These are phyloP conservation scores for Clivina fossor DNA, from an alignment of 2,888 invertebrate species.

Conservation along the genomic window DNA sequence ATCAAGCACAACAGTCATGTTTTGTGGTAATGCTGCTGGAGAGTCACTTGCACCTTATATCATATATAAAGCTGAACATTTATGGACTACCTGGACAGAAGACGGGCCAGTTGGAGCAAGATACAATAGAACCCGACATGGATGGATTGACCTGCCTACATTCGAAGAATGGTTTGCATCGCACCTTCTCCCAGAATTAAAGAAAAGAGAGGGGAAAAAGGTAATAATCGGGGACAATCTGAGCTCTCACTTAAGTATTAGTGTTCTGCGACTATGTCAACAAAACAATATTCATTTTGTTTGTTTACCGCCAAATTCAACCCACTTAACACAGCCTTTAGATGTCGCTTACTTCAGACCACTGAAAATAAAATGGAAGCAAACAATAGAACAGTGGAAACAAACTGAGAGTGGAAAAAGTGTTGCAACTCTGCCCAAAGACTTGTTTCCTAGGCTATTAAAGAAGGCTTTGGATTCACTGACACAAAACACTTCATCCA, in stretches of 20 bases:
- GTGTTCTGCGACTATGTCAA: slow-evolving; percentile 43
- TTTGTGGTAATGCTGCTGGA: slow-evolving; percentile 46
- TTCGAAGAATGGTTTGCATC: slow-evolving; percentile 42
- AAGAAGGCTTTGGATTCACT: too few relatives aligned
- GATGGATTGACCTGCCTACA: slow-evolving; percentile 40
- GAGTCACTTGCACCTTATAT: slow-evolving; percentile 45
- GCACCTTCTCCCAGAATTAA: slow-evolving; percentile 41
- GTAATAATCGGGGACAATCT: slow-evolving; percentile 46
- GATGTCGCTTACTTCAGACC: slow-evolving; percentile 40
- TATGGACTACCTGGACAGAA: slow-evolving; percentile 47
- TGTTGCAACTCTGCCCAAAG: too few relatives aligned
- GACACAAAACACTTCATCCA: too few relatives aligned
- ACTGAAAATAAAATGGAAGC: slow-evolving; percentile 38
- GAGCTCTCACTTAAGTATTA: slow-evolving; percentile 40
- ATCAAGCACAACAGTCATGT: slow-evolving; percentile 44
- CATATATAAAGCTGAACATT: slow-evolving; percentile 45
- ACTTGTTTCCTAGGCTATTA: too few relatives aligned
- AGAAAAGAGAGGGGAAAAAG: slow-evolving; percentile 40
- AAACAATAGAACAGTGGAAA: slow-evolving; percentile 36
- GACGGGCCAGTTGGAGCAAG: slow-evolving; percentile 46
- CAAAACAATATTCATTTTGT: slow-evolving; percentile 43
- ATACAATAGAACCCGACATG: slow-evolving; percentile 47
- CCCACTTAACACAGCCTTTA: slow-evolving; percentile 42
- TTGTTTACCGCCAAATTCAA: slow-evolving; percentile 42
- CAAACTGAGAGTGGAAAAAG: too few relatives aligned